Percentiles rank a stretch among this genome's conserved stretches.
These are phyloP conservation scores for Paratrypauchen microcephalus DNA, from an alignment of 2,797 vertebrate species.

Conservation along the genomic window DNA sequence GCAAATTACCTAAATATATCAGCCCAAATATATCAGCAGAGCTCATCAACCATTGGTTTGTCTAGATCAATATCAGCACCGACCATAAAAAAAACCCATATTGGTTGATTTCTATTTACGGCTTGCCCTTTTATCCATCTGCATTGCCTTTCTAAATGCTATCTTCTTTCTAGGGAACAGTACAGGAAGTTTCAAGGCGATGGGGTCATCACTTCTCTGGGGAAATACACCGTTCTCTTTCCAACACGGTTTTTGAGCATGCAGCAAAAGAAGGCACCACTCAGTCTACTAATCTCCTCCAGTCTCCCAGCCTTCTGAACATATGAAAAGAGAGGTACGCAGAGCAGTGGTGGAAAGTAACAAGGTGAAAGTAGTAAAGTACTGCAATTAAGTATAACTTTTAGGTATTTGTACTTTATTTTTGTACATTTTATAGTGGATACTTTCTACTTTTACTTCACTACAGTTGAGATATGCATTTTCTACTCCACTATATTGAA, in stretches of 20 bases:
- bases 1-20: too few species aligned
- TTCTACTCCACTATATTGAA: too few species aligned
- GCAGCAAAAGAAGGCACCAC: conserved; percentile 55
- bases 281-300: conserved; percentile 57
- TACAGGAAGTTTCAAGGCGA: conserved; percentile 31
- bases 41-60: too few species aligned
- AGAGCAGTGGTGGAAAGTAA: not conserved
- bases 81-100: too few species aligned
- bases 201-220: conserved; percentile 40
- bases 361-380: too few species aligned
- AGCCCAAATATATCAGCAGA: too few species aligned
- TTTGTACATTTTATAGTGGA: too few species aligned
- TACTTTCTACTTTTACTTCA: too few species aligned
- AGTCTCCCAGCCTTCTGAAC: conserved; percentile 52
- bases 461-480: too few species aligned
- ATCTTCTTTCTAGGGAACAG: conserved; percentile 6
- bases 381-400: too few species aligned
- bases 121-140: not conserved
- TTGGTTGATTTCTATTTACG: not conserved
- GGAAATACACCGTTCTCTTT: conserved; percentile 48
- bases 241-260: conserved; percentile 51
- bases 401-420: too few species aligned
- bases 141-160: not conserved
- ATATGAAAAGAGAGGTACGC: conserved; percentile 52
- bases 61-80: too few species aligned